phyloP scores from a whole-genome alignment of 2,797 vertebrate genomes.

The Sebastiscus tertius region DNA sequence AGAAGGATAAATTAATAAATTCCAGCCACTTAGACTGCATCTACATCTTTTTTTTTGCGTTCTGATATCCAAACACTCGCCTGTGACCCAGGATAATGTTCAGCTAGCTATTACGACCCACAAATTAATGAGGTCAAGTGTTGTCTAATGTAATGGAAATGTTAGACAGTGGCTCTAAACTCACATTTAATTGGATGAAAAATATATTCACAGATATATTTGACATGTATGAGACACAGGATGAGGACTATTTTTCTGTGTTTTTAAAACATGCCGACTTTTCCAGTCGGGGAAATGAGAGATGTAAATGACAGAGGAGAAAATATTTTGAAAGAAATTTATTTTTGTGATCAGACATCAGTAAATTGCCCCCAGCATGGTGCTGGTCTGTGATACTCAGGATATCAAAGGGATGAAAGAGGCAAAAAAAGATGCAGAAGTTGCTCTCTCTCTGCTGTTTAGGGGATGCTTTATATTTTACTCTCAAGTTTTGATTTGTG shows the following conservation, averaged over 20 bases:
- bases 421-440: not conserved
- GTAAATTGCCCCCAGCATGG: constrained; percentile 19
- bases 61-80: not conserved
- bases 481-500: constrained; percentile 31
- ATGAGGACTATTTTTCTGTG: not conserved
- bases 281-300: not conserved
- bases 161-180: not conserved
- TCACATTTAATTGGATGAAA: not conserved
- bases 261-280: not conserved
- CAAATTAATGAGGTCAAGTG: not conserved
- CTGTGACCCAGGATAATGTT: not conserved
- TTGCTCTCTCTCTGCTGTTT: constrained; percentile 2
- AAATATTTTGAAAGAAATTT: constrained; percentile 5
- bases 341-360: constrained; percentile 12
- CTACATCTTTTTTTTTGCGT: not conserved
- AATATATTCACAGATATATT: not conserved
- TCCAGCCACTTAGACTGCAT: not conserved
- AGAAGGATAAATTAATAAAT: not conserved
- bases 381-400: constrained; percentile 8
- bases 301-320: not conserved
- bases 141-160: not conserved
- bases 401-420: constrained; percentile 35
- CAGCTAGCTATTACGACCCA: not conserved
- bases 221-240: not conserved
- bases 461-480: constrained; percentile 4